phyloP scores from a whole-genome alignment of 2,888 invertebrate species.

The Platycheirus albimanus region DNA sequence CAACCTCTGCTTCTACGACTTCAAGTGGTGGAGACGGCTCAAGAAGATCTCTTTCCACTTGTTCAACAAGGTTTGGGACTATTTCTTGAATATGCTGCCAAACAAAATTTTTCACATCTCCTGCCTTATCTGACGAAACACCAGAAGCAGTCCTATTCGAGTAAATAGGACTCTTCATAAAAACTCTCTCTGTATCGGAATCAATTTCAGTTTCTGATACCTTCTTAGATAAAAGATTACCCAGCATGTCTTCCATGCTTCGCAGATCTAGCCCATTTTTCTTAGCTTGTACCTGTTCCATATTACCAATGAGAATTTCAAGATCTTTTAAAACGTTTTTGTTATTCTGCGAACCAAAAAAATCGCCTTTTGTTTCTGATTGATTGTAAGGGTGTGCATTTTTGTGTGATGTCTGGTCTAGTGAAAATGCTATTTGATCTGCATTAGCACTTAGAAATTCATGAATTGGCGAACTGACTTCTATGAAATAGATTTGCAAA shows the following conservation, averaged over 20 bases:
- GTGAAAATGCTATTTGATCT: slow-evolving; percentile 63
- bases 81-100: slow-evolving; percentile 83
- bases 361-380: slow-evolving; percentile 75
- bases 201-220: slow-evolving; percentile 77
- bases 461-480: slow-evolving; percentile 80
- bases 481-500: slow-evolving; percentile 64
- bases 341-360: slow-evolving; percentile 76
- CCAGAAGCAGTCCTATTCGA: slow-evolving; percentile 60
- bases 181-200: slow-evolving; percentile 79
- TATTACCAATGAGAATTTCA: slow-evolving; percentile 82
- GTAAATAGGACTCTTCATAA: slow-evolving; percentile 82
- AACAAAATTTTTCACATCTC: slow-evolving; percentile 81
- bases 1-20: slow-evolving; percentile 21
- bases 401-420: slow-evolving; percentile 55
- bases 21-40: slow-evolving; percentile 74
- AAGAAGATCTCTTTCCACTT: slow-evolving; percentile 81
- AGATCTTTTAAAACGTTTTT: slow-evolving; percentile 81
- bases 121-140: slow-evolving; percentile 53
- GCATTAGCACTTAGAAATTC: slow-evolving; percentile 81
- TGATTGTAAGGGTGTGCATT: slow-evolving; percentile 69
- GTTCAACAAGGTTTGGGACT: slow-evolving; percentile 81
- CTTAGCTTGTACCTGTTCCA: slow-evolving; percentile 82
- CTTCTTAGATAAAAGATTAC: slow-evolving; percentile 77
- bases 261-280: slow-evolving; percentile 80
- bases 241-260: slow-evolving; percentile 80